Percentiles rank a stretch among this genome's conserved stretches.
phyloP scores from a whole-genome alignment of 92 coral and sea anemone genomes.

The Paragorgia papillata region DNA sequence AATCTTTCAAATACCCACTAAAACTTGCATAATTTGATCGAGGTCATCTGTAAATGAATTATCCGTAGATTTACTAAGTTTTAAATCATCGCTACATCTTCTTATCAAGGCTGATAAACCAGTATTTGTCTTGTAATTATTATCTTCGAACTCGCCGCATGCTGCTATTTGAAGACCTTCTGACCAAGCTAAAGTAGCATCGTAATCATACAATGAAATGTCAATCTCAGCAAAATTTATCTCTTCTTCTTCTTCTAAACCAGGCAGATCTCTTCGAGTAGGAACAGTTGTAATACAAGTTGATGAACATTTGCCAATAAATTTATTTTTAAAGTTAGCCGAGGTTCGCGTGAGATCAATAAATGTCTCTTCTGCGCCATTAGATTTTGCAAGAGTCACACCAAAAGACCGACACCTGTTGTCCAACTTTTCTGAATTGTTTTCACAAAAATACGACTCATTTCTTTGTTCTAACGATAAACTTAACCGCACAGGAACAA shows the following conservation, averaged over 20 bases:
- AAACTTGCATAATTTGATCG: conserved; percentile 97
- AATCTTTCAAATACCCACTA: conserved; percentile 82
- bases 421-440: conserved; percentile 18
- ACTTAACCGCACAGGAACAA: not conserved
- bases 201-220: conserved; percentile 93
- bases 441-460: conserved; percentile 25
- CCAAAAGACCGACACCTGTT: conserved; percentile 17
- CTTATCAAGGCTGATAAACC: conserved; percentile 42
- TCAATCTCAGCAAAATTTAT: conserved; percentile 93
- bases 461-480: conserved; percentile 2
- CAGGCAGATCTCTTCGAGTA: not conserved
- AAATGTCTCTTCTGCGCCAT: conserved; percentile 12
- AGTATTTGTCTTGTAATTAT: conserved; percentile 45
- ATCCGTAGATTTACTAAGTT: conserved; percentile 72
- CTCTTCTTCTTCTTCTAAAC: conserved; percentile 62
- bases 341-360: conserved; percentile 32
- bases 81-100: conserved; percentile 82
- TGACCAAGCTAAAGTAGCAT: conserved; percentile 42
- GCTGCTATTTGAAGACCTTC: conserved; percentile 11
- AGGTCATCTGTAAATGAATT: conserved; percentile 74
- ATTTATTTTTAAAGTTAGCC: conserved; percentile 12
- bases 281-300: not conserved
- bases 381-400: conserved; percentile 14
- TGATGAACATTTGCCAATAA: conserved; percentile 3
- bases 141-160: conserved; percentile 71